Evolutionary conservation across 2,888 invertebrate species (phyloP), one percentile per base, ranked within the genome.

Genomic region (Brassicogethes aeneus): DNA sequence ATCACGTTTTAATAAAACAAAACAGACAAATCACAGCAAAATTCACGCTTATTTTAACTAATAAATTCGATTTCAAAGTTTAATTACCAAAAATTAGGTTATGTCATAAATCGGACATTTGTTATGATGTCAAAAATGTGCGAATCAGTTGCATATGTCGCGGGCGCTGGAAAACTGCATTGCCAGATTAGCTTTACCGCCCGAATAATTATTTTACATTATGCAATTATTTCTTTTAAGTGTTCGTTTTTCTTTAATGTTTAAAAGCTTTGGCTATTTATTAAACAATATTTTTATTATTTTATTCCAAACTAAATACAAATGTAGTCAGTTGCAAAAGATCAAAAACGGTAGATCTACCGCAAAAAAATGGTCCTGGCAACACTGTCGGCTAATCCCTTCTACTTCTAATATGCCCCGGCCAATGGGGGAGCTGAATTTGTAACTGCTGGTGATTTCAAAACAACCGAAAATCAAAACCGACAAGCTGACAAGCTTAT

Each of bases 391-490:
- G n/a, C n/a, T n/a, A n/a, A n/a, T n/a, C n/a, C n/a, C 10, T 23
- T 10, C 23, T 10, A 7, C 23, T 23, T 23, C 10, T 23, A 10
- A 7, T 7, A 23, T 10, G 5, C 5, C 10, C 23, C 23, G 35
- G 15, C 35, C 15, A 35, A 35, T 16, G 3, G 16, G 5, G 3
- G 35, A 35, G 5, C 7, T n/a, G 14, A 10, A 48, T 48, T 45
- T 51, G 50, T 55, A 56, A 54, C 55, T 47, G 51, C 48, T 55
- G 55, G 53, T 48, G 42, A 17, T 46, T 61, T 63, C 55, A 62
- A 63, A 62, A 62, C 61, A 61, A 61, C 56, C 51, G 59, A 52
- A 55, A 56, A 51, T 40, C 35, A 34, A 42, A 54, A 54, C 54
- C 49, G 47, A 44, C 48, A 48, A 53, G 48, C 46, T 47, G 44